Conservation (phyloP, 2,888 invertebrate species). For the Heteropelma amictum region DNA sequence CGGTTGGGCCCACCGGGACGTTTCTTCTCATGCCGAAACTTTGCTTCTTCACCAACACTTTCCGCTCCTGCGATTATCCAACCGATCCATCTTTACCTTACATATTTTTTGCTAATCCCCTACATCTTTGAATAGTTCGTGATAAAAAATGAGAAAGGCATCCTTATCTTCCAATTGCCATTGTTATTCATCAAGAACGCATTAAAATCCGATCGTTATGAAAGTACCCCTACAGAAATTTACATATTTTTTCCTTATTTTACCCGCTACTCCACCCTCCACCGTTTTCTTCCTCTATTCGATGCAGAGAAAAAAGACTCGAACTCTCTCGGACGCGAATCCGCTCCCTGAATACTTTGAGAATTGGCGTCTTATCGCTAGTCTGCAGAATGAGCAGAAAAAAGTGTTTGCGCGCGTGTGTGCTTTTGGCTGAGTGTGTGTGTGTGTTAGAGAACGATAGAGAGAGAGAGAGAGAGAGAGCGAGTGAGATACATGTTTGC, state of each 20-base stretch:
- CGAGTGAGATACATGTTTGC: too few relatives aligned
- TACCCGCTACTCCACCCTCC: too few relatives aligned
- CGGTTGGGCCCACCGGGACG: constrained; percentile 31
- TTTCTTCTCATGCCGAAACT: constrained; percentile 24
- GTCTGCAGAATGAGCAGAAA: neutral
- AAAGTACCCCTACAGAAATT: constrained; percentile 15
- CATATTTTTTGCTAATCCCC: too few relatives aligned
- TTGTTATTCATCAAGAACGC: too few relatives aligned
- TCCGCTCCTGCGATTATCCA: too few relatives aligned
- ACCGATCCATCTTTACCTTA: too few relatives aligned
- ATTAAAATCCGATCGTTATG: neutral
- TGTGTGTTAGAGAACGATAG: too few relatives aligned
- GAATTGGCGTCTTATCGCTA: constrained; percentile 21
- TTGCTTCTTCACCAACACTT: neutral
- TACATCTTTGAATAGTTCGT: too few relatives aligned
- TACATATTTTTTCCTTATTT: neutral
- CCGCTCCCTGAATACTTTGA: neutral
- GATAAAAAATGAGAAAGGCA: too few relatives aligned
- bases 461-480: neutral
- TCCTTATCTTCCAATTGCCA: too few relatives aligned
- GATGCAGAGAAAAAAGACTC: neutral
- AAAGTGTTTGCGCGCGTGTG: neutral
- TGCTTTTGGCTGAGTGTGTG: too few relatives aligned
- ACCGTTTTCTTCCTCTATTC: neutral
- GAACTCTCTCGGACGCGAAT: neutral